phyloP scores from a whole-genome alignment of 2,888 invertebrate genomes.

The Ceriagrion tenellum region DNA sequence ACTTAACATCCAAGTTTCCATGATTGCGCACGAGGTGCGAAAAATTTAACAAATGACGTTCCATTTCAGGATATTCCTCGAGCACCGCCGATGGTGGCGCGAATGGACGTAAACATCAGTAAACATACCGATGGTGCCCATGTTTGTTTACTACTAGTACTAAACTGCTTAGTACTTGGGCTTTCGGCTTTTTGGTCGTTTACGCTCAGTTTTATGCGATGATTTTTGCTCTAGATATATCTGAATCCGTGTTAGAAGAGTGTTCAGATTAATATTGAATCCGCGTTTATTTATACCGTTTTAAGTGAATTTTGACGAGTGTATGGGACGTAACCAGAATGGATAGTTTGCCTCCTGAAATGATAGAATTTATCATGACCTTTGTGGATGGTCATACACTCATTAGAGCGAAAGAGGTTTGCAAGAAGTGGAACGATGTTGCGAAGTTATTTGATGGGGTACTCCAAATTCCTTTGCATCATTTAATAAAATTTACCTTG shows the following conservation, averaged over 20 bases:
- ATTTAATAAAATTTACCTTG: no score
- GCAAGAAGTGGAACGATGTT: slow-evolving; percentile 20
- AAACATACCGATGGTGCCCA: no score
- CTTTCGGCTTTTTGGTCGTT: no score
- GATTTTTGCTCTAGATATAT: no score
- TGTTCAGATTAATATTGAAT: no score
- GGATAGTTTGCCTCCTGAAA: slow-evolving; percentile 34
- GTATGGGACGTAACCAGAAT: neutral
- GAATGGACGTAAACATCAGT: no score
- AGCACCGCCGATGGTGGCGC: neutral
- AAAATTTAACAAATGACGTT: slow-evolving; percentile 1
- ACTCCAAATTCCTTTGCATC: neutral
- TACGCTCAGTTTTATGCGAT: no score
- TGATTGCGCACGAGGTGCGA: slow-evolving; percentile 35
- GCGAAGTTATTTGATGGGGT: slow-evolving; percentile 22
- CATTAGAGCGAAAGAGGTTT: neutral
- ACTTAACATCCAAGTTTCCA: neutral
- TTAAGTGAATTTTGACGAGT: no score
- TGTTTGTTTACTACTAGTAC: neutral
- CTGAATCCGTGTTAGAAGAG: no score
- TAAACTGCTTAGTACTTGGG: no score
- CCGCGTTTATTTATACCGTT: no score
- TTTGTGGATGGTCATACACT: slow-evolving; percentile 30
- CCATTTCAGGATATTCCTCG: neutral
- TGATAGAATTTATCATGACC: neutral